phyloP scores from a whole-genome alignment of 2,888 invertebrate species.

The Mycalesis mineus region DNA sequence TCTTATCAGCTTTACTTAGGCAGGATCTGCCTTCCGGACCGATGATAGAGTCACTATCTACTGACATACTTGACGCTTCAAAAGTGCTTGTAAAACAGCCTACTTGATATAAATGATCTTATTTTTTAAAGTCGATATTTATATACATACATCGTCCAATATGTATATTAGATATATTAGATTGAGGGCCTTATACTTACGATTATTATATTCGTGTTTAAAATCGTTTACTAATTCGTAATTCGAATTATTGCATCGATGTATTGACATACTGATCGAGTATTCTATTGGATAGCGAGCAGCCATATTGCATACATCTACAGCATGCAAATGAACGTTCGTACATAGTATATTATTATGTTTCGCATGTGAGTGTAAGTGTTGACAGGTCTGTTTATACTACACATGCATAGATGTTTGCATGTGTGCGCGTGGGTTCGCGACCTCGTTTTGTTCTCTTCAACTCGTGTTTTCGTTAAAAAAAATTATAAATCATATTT shows the following conservation, averaged over 20 bases:
- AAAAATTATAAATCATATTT: not conserved
- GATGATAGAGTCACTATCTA: too few relatives aligned
- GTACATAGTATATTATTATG: slow-evolving; percentile 30
- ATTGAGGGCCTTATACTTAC: too few relatives aligned
- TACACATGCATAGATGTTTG: slow-evolving; percentile 36
- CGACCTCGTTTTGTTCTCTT: slow-evolving; percentile 42
- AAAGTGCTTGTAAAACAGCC: too few relatives aligned
- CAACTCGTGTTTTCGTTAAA: slow-evolving; percentile 10
- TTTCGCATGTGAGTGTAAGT: slow-evolving; percentile 32
- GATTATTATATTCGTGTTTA: too few relatives aligned
- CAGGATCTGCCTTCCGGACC: too few relatives aligned
- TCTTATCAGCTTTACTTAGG: too few relatives aligned
- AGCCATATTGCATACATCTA: slow-evolving; percentile 50
- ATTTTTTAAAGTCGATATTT: too few relatives aligned
- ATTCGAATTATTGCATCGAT: slow-evolving; percentile 30
- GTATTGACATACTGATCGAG: slow-evolving; percentile 64
- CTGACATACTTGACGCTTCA: too few relatives aligned
- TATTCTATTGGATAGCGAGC: slow-evolving; percentile 40
- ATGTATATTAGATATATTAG: too few relatives aligned
- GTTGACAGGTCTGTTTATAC: slow-evolving; percentile 33
- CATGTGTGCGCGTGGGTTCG: slow-evolving; percentile 41
- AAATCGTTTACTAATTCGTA: too few relatives aligned
- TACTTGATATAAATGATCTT: too few relatives aligned
- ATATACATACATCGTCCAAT: too few relatives aligned
- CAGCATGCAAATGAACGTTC: slow-evolving; percentile 59